These are phyloP conservation scores for Odontamblyopus lacepedii DNA, from an alignment of 2,797 vertebrate species.

Conservation along the genomic window DNA sequence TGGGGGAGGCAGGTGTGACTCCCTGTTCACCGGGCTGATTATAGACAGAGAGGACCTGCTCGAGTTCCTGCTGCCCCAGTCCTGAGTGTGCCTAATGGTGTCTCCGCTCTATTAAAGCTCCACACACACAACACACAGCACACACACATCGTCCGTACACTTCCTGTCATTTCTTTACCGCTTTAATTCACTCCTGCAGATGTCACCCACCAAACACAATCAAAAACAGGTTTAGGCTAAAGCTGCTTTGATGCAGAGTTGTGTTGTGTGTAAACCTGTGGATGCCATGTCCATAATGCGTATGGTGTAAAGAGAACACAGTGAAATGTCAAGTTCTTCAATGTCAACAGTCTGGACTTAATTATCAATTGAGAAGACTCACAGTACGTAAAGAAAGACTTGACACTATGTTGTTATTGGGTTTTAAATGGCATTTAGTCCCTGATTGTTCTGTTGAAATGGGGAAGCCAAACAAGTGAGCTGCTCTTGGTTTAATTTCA, in stretches of 20 bases:
- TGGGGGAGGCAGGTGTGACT: conserved; percentile 69
- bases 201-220: conserved; percentile 46
- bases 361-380: background rate
- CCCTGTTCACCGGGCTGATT: conserved; percentile 66
- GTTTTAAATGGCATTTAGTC: background rate
- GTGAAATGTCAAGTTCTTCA: conserved; percentile 9
- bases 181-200: conserved; percentile 53
- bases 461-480: too few species aligned
- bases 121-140: conserved; percentile 26
- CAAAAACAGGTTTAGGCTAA: conserved; percentile 22
- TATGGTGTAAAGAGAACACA: conserved; percentile 13
- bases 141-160: conserved; percentile 37
- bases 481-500: too few species aligned
- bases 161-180: conserved; percentile 52
- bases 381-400: conserved; percentile 3
- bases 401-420: background rate
- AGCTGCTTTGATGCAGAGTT: conserved; percentile 55
- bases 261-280: conserved; percentile 25
- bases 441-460: too few species aligned
- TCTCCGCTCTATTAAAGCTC: conserved; percentile 68
- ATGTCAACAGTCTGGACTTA: background rate
- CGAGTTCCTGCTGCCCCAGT: conserved; percentile 70
- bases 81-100: conserved; percentile 71
- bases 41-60: conserved; percentile 66
- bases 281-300: conserved; percentile 36